Conservation (phyloP, 2,888 invertebrate genomes). For the Meganola albula region DNA sequence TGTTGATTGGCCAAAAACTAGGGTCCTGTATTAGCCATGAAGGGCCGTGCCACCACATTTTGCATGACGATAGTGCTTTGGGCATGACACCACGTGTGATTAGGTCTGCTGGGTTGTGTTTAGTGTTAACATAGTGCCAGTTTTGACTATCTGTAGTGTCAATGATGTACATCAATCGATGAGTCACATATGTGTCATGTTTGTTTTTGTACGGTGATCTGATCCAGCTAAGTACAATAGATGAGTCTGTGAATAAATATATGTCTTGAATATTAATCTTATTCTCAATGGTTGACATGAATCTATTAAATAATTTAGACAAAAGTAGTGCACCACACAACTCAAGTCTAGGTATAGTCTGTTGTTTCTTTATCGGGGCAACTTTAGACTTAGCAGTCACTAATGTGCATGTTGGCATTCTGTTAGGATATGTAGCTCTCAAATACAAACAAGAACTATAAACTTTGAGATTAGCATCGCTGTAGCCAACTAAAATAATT, state of each 20-base stretch:
- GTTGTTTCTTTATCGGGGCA: not conserved
- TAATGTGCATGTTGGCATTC: no score
- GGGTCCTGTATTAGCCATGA: no score
- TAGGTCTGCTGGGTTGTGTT: not conserved
- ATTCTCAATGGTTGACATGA: no score
- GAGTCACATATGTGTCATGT: not conserved
- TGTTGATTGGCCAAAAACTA: no score
- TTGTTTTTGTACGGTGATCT: conserved; percentile 1
- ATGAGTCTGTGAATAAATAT: not conserved
- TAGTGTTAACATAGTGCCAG: conserved; percentile 1
- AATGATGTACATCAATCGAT: not conserved
- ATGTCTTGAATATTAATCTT: not conserved
- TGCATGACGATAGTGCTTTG: not conserved
- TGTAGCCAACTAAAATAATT: no score
- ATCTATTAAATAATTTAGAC: no score
- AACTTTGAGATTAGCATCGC: no score
- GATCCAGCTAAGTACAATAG: not conserved
- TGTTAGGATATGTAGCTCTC: no score
- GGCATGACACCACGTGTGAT: no score
- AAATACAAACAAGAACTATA: no score
- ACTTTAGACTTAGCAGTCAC: not conserved
- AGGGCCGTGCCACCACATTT: not conserved
- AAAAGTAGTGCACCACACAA: no score
- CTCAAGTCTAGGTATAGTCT: not conserved
- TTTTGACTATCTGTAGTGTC: not conserved